Evolutionary conservation across 2,888 invertebrate species (phyloP), one percentile per base, ranked within the genome.

Genomic region (Melanophora roralis): DNA sequence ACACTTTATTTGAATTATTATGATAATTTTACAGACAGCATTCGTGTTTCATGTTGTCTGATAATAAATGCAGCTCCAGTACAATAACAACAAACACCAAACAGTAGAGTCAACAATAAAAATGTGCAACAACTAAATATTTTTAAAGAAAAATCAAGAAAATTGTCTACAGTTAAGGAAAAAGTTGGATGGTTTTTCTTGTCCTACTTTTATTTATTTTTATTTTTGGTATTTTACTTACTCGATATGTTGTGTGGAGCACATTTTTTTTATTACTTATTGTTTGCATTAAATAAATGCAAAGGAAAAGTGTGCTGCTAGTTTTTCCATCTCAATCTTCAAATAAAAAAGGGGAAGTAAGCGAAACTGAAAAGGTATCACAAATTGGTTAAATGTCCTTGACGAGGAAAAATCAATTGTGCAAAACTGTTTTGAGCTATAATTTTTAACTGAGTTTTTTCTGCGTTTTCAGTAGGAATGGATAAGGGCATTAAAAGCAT

Each of bases 21-120:
- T 81, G 81, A 81, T 83, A 83, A 83, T 83, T 83, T 82, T 75
- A 74, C 76, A 83, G 82, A 81, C 83, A 79, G 77, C 78, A 77
- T 81, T 84, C 83, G 82, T 82, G 83, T 77, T 80, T 84, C 83
- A 81, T 82, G 82, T 81, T 83, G 82, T 77, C 78, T 72, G 78
- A 82, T 83, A 79, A 82, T 81, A 82, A 81, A 74, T 76, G 75
- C 75, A 69, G 45, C 53, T n/a, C n/a, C 21, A 53, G n/a, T 21
- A 36, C 14, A 64, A 21, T 3, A 40, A 21, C 12, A 78, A 23
- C 38, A 72, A 62, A 43, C 45, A 49, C 27, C n/a, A 38, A 12
- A 53, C 12, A 16, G 16, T 14, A 23, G 57, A n/a, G 9, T 14
- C 32, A 38, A 53, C 6, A 51, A 62, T 19, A 60, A 57, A n/a